Base-by-base conservation (phyloP, 2,888 invertebrate species). In the Lissocephala sabroskyi region DNA sequence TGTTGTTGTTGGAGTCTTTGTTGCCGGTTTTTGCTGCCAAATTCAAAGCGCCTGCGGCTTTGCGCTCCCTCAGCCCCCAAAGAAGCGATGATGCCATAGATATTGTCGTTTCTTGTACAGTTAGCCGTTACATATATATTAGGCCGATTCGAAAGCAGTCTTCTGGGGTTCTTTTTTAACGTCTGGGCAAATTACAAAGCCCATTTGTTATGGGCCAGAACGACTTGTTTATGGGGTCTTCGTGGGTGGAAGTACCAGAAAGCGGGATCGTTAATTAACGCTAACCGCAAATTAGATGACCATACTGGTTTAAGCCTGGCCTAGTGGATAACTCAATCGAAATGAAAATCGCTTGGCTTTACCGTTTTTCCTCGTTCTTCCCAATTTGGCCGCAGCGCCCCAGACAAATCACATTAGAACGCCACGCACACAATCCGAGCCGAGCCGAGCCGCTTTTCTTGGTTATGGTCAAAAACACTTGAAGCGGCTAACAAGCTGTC, bases 41-140 rank as follows among this genome's bases (percentile, higher is more conserved):
- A 17, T 35, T 35, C 35, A 35, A 35, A 35, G 35, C 16, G 14
- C 35, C 1, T 16, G 35, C 35, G 13, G 35, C 35, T 41, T 32
- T 18, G 41, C 42, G 52, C 46, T 48, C 42, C 33, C 33, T 18
- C 14, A 1, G 26, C 14, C n/a, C 26, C n/a, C n/a, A n/a, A 23
- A 23, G 10, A 30, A 7, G 43, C 52, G 54, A 60, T 58, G 67
- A 66, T 75, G 60, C 52, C 56, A 56, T 73, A 68, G 68, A 70
- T 76, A 76, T 73, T 73, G 68, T 70, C 68, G 68, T 74, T 73
- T 73, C 74, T 59, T 58, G 77, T 76, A 76, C 68, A 73, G 68
- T 70, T 70, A 73, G 74, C 40, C 52, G 68, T 53, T 76, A 76
- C 77, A 70, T 73, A 76, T 70, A 64, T 76, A 70, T 76, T 70